Base-by-base conservation (phyloP, 2,888 invertebrate genomes). In the Brenthis daphne region DNA sequence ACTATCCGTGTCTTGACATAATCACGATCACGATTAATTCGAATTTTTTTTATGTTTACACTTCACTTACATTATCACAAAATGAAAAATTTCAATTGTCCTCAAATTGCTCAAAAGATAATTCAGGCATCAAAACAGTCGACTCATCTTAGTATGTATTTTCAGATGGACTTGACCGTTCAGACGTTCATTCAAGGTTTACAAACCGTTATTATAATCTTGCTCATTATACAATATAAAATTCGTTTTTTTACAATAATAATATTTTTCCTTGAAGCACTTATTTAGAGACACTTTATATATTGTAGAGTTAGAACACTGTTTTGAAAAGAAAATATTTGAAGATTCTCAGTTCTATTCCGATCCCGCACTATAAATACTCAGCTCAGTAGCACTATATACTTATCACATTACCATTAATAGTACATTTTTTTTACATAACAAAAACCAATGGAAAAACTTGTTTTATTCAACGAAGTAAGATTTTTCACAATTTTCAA, bases 351-450 rank as follows among this genome's bases (percentile, higher is more conserved):
- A 13, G 0, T 29, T 50, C 50, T 60, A 33, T 60, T 60, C 50
- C 6, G 6, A 48, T 60, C 6, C 13, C 11, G n/a, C 48, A 60
- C 60, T 60, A 50, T 50, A 50, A 60, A 60, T 60, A 60, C 14
- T 33, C 60, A 60, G 60, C 60, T 60, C 50, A 29, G 29, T 20
- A 29, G 29, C 29, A 50, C 12, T n/a, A n/a, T 6, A 16, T 43
- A 47, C 6, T 47, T 13, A 57, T 13, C 58, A 58, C 48, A 29
- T 50, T n/a, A 60, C 29, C 29, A 50, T 50, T 1, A 37, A 6
- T 0, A n/a, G 29, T 50, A 29, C 4, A n/a, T 29, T 29, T 29
- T 29, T 24, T 29, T 29, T 29, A 29, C 5, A 29, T 29, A 43
- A 43, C 1, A 43, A 43, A 43, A 43, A 2, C 11, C 37, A 43